Evolutionary conservation across 2,888 invertebrate genomes (phyloP).

Genomic region (Drosophila peninsularis): DNA sequence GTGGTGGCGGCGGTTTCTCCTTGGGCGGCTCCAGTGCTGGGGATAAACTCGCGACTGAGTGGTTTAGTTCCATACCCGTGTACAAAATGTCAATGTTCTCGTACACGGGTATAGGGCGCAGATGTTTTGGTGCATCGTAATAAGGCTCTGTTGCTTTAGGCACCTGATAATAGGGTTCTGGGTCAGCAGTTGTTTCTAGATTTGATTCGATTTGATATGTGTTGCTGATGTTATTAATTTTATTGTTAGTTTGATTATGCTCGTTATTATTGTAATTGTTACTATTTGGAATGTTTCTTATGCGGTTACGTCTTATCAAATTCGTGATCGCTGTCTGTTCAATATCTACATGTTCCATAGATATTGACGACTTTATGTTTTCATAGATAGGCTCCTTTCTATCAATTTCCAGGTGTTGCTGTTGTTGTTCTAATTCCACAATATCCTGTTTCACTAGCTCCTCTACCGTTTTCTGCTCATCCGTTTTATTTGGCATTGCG

Average conservation of each 20-base stretch:
- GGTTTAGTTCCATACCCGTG: constrained; percentile 63
- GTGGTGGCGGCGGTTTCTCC: constrained; percentile 94
- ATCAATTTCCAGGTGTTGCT: constrained; percentile 6
- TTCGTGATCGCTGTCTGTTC: constrained; percentile 58
- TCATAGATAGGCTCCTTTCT: constrained; percentile 85
- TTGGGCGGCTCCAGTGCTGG: constrained; percentile 89
- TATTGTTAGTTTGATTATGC: constrained; percentile 59
- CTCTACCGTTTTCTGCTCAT: constrained; percentile 61
- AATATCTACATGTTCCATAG: constrained; percentile 77
- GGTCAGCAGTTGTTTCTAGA: constrained; percentile 38
- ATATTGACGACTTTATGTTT: constrained; percentile 81
- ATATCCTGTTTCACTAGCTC: constrained; percentile 32
- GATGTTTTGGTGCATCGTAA: constrained; percentile 84
- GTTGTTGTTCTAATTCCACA: constrained; percentile 12
- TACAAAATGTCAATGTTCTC: constrained; percentile 88
- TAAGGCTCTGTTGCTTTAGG: constrained; percentile 84
- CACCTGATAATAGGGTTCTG: constrained; percentile 84
- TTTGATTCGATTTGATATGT: constrained; percentile 48
- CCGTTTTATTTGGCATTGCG: constrained; percentile 70
- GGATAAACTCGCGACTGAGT: constrained; percentile 15
- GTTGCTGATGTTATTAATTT: constrained; percentile 30
- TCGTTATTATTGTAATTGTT: constrained; percentile 59
- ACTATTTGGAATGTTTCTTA: constrained; percentile 73
- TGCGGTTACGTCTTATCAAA: constrained; percentile 49
- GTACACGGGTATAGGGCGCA: constrained; percentile 86